phyloP scores from a whole-genome alignment of 1,140 invertebrate genomes.

The Lucilia sericata region DNA sequence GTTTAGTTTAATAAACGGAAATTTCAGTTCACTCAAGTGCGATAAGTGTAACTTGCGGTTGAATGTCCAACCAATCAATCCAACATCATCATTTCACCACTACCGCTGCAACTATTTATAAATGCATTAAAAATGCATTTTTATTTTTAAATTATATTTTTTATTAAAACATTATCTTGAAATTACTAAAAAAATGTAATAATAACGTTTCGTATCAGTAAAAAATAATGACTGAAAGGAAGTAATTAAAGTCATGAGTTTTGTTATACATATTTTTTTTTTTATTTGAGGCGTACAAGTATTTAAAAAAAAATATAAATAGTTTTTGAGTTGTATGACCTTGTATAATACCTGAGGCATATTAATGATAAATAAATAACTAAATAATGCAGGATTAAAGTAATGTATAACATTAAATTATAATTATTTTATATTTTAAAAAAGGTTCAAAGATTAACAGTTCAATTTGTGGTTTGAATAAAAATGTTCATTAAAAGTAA shows the following conservation, averaged over 20 bases:
- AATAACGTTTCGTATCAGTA: neutral
- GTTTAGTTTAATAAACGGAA: neutral
- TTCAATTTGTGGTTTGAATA: too few species aligned
- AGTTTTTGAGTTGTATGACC: too few species aligned
- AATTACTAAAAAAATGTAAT: neutral
- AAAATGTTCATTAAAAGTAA: too few species aligned
- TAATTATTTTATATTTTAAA: too few species aligned
- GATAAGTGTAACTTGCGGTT: conserved; percentile 13
- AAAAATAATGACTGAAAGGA: neutral
- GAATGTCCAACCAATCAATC: neutral
- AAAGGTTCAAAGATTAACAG: too few species aligned
- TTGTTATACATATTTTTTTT: neutral
- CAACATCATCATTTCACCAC: neutral
- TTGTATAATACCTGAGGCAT: too few species aligned
- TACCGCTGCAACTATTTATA: neutral
- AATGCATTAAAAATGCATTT: conserved; percentile 11
- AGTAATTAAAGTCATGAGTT: conserved; percentile 4
- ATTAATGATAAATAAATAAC: too few species aligned
- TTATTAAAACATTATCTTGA: neutral
- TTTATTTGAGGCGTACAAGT: too few species aligned
- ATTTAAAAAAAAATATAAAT: too few species aligned
- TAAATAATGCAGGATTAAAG: too few species aligned
- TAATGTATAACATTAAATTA: too few species aligned
- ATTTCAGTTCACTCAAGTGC: neutral
- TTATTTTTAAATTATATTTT: neutral